Evolutionary conservation across 2,888 invertebrate genomes (phyloP).

Genomic region (Ecdyonurus torrentis): DNA sequence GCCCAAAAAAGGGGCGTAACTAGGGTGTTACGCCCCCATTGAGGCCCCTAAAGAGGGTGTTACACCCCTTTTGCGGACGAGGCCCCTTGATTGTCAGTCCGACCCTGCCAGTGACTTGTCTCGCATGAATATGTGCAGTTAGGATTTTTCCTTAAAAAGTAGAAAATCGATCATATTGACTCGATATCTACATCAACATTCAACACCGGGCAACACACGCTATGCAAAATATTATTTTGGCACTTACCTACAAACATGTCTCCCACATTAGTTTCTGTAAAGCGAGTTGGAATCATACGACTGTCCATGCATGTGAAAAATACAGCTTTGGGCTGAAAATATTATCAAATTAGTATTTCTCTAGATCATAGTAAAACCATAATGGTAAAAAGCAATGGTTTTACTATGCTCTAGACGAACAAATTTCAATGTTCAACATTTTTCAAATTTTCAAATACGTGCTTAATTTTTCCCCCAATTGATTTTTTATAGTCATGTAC

Average conservation of each 20-base stretch:
- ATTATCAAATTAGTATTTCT: slow-evolving; percentile 15
- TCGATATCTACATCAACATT: too few species aligned
- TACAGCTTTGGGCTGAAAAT: slow-evolving; percentile 79
- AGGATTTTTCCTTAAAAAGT: too few species aligned
- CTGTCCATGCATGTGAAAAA: slow-evolving; percentile 98
- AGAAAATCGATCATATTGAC: too few species aligned
- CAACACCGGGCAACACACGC: too few species aligned
- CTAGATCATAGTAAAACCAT: not conserved
- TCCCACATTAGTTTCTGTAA: slow-evolving; percentile 88
- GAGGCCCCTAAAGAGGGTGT: too few species aligned
- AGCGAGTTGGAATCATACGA: slow-evolving; percentile 88
- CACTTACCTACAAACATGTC: slow-evolving; percentile 90
- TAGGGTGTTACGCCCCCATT: too few species aligned
- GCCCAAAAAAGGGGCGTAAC: too few species aligned
- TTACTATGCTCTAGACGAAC: not conserved
- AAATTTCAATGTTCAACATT: not conserved
- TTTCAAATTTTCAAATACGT: not conserved
- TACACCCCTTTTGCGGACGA: too few species aligned
- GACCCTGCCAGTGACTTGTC: too few species aligned
- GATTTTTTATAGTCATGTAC: not conserved
- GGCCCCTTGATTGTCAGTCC: too few species aligned
- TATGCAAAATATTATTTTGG: not conserved
- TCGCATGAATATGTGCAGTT: too few species aligned
- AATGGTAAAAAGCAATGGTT: not conserved
- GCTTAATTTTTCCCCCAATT: not conserved